These are phyloP conservation scores for Nymphalis urticae DNA, from an alignment of 2,888 invertebrate genomes.

Conservation along the genomic window DNA sequence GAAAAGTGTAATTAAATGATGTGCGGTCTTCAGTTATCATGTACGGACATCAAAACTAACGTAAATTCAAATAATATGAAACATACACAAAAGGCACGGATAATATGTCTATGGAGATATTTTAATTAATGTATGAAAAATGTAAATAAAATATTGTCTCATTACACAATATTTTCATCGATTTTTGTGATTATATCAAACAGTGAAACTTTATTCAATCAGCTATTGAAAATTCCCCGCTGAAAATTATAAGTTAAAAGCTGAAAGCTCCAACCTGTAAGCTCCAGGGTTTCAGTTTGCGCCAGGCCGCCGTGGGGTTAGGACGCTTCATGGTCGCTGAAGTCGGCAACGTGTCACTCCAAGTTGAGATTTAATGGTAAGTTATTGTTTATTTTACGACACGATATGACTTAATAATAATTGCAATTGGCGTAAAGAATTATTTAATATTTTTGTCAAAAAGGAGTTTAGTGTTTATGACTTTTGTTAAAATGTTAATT, in stretches of 20 bases:
- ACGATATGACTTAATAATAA: neutral
- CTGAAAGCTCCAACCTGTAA: neutral
- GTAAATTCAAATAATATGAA: too few relatives aligned
- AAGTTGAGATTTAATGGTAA: conserved; percentile 1
- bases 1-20: too few relatives aligned
- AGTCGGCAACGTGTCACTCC: neutral
- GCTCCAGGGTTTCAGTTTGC: conserved; percentile 7
- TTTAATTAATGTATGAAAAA: too few relatives aligned
- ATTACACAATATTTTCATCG: neutral
- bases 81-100: too few relatives aligned
- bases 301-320: neutral
- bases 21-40: too few relatives aligned
- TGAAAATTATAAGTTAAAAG: neutral
- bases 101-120: too few relatives aligned
- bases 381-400: neutral
- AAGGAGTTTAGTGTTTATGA: too few relatives aligned
- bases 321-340: neutral
- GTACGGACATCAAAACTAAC: too few relatives aligned
- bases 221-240: neutral
- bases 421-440: too few relatives aligned
- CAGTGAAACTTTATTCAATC: neutral
- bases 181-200: neutral
- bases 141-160: too few relatives aligned
- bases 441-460: too few relatives aligned
- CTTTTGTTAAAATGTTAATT: too few relatives aligned